Evolutionary conservation across 53 echinoderm and acorn worm genomes (phyloP).

Genomic region (Holothuria leucospilota): DNA sequence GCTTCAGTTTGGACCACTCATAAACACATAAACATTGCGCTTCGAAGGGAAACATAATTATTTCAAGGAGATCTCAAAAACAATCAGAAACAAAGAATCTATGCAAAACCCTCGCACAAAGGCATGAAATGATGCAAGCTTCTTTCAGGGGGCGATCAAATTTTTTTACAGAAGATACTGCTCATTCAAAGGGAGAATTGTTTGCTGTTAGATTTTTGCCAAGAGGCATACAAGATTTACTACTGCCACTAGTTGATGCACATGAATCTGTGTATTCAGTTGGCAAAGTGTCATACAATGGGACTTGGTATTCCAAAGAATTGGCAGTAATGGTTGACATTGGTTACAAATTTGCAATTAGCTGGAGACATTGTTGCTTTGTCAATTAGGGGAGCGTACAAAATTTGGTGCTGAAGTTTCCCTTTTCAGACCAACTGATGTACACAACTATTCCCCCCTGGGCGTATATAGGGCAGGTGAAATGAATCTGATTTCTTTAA

Average conservation of each 20-base stretch:
- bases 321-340: constrained; percentile 5
- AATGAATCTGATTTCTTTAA: constrained; percentile 19
- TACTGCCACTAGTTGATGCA: constrained; percentile 7
- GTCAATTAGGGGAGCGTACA: background rate
- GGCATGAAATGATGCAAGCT: constrained; percentile 41
- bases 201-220: constrained; percentile 44
- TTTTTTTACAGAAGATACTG: background rate
- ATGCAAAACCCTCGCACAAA: constrained; percentile 33
- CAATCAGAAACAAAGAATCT: constrained; percentile 44
- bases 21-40: constrained; percentile 28
- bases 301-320: constrained; percentile 8
- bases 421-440: background rate
- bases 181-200: constrained; percentile 42
- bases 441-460: constrained; percentile 30
- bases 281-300: constrained; percentile 3
- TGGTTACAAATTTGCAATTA: constrained; percentile 34
- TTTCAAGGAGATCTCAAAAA: constrained; percentile 35
- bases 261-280: constrained; percentile 8
- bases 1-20: background rate
- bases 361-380: constrained; percentile 1
- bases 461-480: constrained; percentile 10
- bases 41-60: constrained; percentile 51
- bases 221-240: background rate
- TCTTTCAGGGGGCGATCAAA: background rate
- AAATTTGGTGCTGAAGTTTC: background rate